phyloP scores from a whole-genome alignment of 2,888 invertebrate genomes.

The Epistrophella euchroma region DNA sequence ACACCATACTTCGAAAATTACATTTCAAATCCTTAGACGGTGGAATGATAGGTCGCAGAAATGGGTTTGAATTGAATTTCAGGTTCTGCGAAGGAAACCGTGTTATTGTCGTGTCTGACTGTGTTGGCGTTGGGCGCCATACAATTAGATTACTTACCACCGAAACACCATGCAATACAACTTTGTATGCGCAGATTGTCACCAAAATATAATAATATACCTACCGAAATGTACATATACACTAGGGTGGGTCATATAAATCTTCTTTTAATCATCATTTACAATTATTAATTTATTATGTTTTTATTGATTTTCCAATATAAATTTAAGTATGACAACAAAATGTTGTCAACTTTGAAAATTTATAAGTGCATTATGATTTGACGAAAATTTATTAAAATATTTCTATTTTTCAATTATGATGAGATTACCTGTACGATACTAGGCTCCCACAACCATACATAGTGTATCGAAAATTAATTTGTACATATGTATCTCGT shows the following conservation, averaged over 20 bases:
- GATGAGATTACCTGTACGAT: too few relatives aligned
- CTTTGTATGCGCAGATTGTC: too few relatives aligned
- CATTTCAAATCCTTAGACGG: conserved; percentile 51
- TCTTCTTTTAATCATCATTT: background rate
- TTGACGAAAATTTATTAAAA: too few relatives aligned
- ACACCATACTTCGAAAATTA: conserved; percentile 67
- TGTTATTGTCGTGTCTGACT: conserved; percentile 21
- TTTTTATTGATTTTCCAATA: too few relatives aligned
- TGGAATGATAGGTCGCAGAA: conserved; percentile 49
- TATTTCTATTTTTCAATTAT: too few relatives aligned
- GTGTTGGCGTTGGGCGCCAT: conserved; percentile 57
- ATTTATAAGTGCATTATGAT: too few relatives aligned
- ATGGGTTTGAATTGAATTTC: conserved; percentile 46
- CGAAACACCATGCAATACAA: conserved; percentile 1
- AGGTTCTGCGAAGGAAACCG: background rate
- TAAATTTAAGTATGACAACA: too few relatives aligned
- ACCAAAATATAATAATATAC: conserved; percentile 5
- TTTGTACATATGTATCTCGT: too few relatives aligned
- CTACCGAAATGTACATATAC: background rate
- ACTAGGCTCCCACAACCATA: too few relatives aligned
- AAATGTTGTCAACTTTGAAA: too few relatives aligned
- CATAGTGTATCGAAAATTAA: too few relatives aligned
- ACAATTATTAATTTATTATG: too few relatives aligned
- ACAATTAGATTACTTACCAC: conserved; percentile 43
- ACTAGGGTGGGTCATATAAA: background rate